Base-by-base conservation (phyloP, 1,140 invertebrate species). In the Psilanteris sp. region DNA sequence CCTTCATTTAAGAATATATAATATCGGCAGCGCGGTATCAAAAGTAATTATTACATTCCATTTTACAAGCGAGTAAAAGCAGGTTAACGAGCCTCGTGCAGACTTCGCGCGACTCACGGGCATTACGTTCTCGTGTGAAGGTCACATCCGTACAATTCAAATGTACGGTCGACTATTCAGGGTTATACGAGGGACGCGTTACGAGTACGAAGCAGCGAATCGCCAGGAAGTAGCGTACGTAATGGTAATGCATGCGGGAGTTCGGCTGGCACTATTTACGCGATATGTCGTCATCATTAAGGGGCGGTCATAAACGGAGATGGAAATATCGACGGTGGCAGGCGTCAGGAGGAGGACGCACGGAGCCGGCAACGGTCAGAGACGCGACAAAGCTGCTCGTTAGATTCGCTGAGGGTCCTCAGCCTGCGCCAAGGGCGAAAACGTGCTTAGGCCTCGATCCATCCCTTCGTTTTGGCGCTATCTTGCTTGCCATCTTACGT, bases 321-420 rank as follows among this genome's bases (percentile, higher is more conserved):
- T 18, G 20, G 54, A 13, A 22, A 54, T 13, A 48, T 24, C 10
- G 32, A 13, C n/a, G 16, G 18, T 4, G 6, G 11, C 3, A 7
- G 26, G 20, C 41, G 75, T 72, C 70, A 31, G 34, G 54, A 77
- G 61, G 57, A 48, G 72, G 54, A 67, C 11, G 34, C 44, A 61
- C 15, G 36, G 43, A 39, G 39, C 16, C 37, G 61, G 55, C 55
- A 70, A 67, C 66, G 64, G 79, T 68, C 64, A 41, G 70, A 83
- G 80, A 83, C 79, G 87, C 85, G 83, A 85, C 84, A 86, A 86
- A 86, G 84, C 83, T 79, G 83, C 82, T 85, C 86, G 85, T 88
- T 86, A 88, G 86, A 86, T 81, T 83, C 83, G 82, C 81, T 74
- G 77, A 87, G 85, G 82, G 81, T 85, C 84, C 85, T 88, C 86